A percentile compares a stretch with the other conserved stretches of the same genome.
Evolutionary conservation across 2,113 vertebrate genomes (phyloP).

Genomic region (Cryptomyrus ogoouensis): DNA sequence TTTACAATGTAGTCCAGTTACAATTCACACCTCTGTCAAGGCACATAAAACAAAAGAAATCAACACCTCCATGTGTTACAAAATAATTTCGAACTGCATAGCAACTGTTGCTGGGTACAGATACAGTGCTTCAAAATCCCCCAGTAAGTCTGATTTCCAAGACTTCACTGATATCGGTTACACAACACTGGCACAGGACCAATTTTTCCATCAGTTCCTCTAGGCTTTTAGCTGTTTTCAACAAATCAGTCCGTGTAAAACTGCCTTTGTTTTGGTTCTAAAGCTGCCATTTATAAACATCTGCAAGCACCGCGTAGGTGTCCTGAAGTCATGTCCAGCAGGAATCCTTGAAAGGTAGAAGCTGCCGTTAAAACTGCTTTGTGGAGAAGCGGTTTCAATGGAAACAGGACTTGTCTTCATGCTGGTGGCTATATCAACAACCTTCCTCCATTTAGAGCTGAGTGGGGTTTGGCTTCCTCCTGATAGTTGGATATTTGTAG

Average conservation of each 20-base stretch:
- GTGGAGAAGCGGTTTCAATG: neutral
- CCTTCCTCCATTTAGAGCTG: neutral
- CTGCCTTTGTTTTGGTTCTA: neutral
- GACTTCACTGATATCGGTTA: constrained; percentile 13
- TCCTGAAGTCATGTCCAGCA: neutral
- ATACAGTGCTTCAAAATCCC: constrained; percentile 10
- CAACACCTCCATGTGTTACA: constrained; percentile 13
- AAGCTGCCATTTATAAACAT: neutral
- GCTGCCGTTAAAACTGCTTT: neutral
- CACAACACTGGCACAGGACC: constrained; percentile 1
- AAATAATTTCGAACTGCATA: constrained; percentile 17
- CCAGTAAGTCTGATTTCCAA: neutral
- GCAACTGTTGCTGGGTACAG: constrained; percentile 19
- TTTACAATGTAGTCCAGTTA: neutral
- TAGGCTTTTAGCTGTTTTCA: constrained; percentile 2
- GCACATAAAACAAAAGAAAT: neutral
- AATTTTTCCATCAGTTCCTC: constrained; percentile 15
- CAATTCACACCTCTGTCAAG: neutral
- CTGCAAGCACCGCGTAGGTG: neutral
- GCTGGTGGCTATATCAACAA: neutral
- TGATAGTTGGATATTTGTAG: neutral
- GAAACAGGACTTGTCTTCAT: neutral
- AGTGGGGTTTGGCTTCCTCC: neutral
- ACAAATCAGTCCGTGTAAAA: neutral
- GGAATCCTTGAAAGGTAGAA: neutral